These are phyloP conservation scores for Leptinotarsa lineolata DNA, from an alignment of 1,140 invertebrate genomes.

Conservation along the genomic window DNA sequence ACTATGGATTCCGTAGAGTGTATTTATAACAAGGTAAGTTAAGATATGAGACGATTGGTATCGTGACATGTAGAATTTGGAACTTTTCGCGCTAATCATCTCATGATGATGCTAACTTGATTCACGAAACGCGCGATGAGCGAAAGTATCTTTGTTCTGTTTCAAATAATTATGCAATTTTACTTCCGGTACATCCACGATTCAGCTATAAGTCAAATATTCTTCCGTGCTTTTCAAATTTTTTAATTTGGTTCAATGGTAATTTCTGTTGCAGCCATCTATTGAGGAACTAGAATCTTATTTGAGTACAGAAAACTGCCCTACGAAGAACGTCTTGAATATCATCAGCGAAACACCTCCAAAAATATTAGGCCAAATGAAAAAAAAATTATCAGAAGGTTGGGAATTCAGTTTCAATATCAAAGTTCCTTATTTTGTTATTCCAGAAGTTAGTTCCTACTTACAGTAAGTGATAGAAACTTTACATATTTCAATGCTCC, in stretches of 20 bases:
- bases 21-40: slow-evolving; percentile 71
- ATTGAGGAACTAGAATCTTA: slow-evolving; percentile 76
- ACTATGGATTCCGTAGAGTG: slow-evolving; percentile 77
- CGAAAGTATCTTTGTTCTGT: too few relatives aligned
- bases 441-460: slow-evolving; percentile 77
- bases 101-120: too few relatives aligned
- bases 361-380: slow-evolving; percentile 43
- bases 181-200: too few relatives aligned
- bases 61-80: too few relatives aligned
- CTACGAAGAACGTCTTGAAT: slow-evolving; percentile 40
- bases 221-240: not conserved
- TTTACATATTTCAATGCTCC: not conserved
- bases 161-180: too few relatives aligned
- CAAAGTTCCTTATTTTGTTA: slow-evolving; percentile 77
- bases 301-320: slow-evolving; percentile 55
- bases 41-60: too few relatives aligned
- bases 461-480: slow-evolving; percentile 65
- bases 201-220: too few relatives aligned
- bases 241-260: slow-evolving; percentile 17
- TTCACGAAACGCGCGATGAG: too few relatives aligned
- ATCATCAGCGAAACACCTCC: slow-evolving; percentile 57
- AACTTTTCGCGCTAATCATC: too few relatives aligned
- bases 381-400: slow-evolving; percentile 59
- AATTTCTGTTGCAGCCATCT: slow-evolving; percentile 64
- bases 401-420: slow-evolving; percentile 76